A percentile compares a stretch with the other conserved stretches of the same genome.
These are phyloP conservation scores for Pteromalus puparum DNA, from an alignment of 1,140 invertebrate genomes.

Conservation along the genomic window DNA sequence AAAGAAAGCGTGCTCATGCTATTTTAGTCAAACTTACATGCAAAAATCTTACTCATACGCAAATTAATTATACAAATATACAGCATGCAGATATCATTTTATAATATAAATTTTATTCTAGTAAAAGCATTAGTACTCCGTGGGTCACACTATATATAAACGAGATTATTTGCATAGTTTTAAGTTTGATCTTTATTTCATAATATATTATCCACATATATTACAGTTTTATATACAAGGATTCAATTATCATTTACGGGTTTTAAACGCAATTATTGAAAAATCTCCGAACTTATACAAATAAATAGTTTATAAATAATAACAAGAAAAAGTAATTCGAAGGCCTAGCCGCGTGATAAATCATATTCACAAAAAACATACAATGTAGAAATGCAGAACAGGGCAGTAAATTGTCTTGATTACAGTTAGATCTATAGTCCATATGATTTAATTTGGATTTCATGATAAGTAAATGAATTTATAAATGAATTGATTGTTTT, in stretches of 20 bases:
- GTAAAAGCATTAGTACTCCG: slow-evolving; percentile 24
- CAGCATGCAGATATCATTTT: background rate
- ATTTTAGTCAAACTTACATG: background rate
- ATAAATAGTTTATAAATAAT: slow-evolving; percentile 44
- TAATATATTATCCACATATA: slow-evolving; percentile 56
- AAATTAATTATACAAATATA: background rate
- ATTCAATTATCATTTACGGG: slow-evolving; percentile 33
- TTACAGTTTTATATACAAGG: slow-evolving; percentile 52
- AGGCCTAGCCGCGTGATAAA: slow-evolving; percentile 28
- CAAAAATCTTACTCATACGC: background rate
- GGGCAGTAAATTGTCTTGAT: slow-evolving; percentile 42
- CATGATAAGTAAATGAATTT: background rate
- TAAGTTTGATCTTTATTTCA: slow-evolving; percentile 53
- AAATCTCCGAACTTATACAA: slow-evolving; percentile 30
- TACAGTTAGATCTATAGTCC: slow-evolving; percentile 31
- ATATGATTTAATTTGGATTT: background rate
- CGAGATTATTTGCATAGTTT: slow-evolving; percentile 40
- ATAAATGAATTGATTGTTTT: background rate
- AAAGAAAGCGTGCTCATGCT: slow-evolving; percentile 35
- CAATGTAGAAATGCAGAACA: slow-evolving; percentile 49
- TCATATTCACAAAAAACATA: slow-evolving; percentile 41
- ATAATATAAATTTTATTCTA: background rate
- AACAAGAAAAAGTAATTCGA: slow-evolving; percentile 40
- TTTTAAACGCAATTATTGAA: slow-evolving; percentile 42
- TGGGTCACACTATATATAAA: slow-evolving; percentile 35